These are phyloP conservation scores for Molanna angustata DNA, from an alignment of 2,888 invertebrate species.

Conservation along the genomic window DNA sequence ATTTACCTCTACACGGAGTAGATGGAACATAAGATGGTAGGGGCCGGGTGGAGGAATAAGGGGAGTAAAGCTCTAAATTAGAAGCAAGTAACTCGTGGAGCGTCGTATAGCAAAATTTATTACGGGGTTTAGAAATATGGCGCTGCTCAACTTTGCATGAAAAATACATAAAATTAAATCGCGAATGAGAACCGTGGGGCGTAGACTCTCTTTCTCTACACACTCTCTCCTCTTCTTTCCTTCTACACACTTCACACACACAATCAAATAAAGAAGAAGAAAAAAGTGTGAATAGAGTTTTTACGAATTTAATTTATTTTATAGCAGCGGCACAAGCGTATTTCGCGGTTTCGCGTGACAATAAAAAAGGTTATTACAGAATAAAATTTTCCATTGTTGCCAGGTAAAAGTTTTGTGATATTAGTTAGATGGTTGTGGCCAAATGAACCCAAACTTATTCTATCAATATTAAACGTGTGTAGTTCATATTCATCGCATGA, in stretches of 20 bases:
- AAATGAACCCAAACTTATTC: too few relatives aligned
- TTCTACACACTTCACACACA: slow-evolving; percentile 14
- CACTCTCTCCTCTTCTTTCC: too few relatives aligned
- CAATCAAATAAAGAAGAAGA: slow-evolving; percentile 7
- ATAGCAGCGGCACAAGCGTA: not conserved
- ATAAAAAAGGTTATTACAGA: slow-evolving; percentile 10
- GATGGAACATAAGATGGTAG: slow-evolving; percentile 3
- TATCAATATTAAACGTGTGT: too few relatives aligned
- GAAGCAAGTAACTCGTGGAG: slow-evolving; percentile 26
- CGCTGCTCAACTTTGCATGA: slow-evolving; percentile 33
- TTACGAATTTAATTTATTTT: slow-evolving; percentile 26
- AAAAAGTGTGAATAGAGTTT: slow-evolving; percentile 27
- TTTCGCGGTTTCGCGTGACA: not conserved
- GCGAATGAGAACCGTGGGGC: slow-evolving; percentile 25
- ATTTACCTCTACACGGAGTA: slow-evolving; percentile 2
- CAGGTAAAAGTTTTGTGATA: slow-evolving; percentile 5
- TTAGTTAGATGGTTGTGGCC: too few relatives aligned
- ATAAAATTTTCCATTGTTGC: slow-evolving; percentile 2
- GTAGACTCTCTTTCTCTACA: slow-evolving; percentile 12
- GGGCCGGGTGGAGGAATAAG: not conserved
- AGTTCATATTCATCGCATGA: too few relatives aligned
- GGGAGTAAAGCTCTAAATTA: slow-evolving; percentile 31
- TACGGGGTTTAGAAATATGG: slow-evolving; percentile 33
- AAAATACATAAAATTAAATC: slow-evolving; percentile 34
- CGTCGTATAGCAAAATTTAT: slow-evolving; percentile 32